Percentiles rank a stretch among this genome's conserved stretches.
Conservation (phyloP, 2,113 vertebrate genomes). For the Mirounga angustirostris region DNA sequence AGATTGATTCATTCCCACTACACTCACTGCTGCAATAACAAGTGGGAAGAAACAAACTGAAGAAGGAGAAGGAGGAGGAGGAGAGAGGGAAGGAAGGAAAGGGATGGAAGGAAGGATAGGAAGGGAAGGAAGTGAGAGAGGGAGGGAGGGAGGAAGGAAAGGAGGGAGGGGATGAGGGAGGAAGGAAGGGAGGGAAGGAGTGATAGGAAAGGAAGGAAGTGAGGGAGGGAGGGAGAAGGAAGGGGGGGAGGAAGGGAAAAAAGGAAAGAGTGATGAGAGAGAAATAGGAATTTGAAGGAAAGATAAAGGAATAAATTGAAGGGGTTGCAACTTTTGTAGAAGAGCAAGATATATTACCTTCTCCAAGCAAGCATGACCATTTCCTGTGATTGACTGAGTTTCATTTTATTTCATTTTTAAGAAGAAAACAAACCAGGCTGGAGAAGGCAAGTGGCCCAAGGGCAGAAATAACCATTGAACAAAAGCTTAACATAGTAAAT, state of each 20-base stretch:
- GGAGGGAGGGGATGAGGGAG: too few species aligned
- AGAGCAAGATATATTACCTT: background rate
- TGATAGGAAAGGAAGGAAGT: too few species aligned
- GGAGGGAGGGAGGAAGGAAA: too few species aligned
- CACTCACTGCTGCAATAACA: background rate
- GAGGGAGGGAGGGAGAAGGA: background rate
- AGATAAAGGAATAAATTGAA: background rate
- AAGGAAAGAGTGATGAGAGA: background rate
- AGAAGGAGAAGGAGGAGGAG: background rate
- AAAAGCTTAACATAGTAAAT: background rate
- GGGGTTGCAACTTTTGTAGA: background rate
- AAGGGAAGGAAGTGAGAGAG: too few species aligned
- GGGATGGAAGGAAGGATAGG: background rate
- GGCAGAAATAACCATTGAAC: background rate
- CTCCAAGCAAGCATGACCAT: background rate
- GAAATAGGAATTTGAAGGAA: background rate
- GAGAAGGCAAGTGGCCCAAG: background rate
- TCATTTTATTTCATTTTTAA: constrained; percentile 24
- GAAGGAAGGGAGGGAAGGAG: too few species aligned
- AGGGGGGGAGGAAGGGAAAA: background rate
- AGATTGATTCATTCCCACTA: background rate
- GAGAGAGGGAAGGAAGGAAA: background rate
- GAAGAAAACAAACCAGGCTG: background rate
- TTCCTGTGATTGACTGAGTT: background rate
- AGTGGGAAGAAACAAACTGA: background rate